Evolutionary conservation across 2,797 vertebrate genomes (phyloP).

Genomic region (Toxotes lorentzi): DNA sequence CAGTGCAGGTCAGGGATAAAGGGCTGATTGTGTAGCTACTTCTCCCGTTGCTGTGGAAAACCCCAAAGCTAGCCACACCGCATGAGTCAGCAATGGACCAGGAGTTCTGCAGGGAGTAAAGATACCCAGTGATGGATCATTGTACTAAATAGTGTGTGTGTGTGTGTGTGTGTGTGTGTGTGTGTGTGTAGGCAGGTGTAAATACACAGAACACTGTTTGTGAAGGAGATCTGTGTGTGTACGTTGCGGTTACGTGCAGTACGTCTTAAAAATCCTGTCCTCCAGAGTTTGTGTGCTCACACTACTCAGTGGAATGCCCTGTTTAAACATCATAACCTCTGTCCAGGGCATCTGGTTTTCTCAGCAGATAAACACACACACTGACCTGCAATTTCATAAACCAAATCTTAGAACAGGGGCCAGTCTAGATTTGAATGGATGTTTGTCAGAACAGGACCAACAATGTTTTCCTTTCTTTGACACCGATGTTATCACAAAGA

Average conservation of each 20-base stretch:
- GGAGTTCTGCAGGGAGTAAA: constrained; percentile 40
- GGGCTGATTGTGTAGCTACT: constrained; percentile 72
- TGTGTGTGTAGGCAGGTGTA: constrained; percentile 10
- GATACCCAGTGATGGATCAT: constrained; percentile 39
- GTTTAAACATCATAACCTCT: constrained; percentile 52
- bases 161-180: constrained; percentile 3
- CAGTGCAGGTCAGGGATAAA: constrained; percentile 74
- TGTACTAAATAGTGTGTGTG: constrained; percentile 3
- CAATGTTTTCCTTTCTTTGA: constrained; percentile 5
- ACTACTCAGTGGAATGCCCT: constrained; percentile 44
- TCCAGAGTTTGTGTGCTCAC: constrained; percentile 27
- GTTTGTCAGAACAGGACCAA: neutral
- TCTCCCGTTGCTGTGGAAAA: constrained; percentile 80
- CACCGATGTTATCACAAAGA: neutral
- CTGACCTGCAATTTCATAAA: constrained; percentile 19
- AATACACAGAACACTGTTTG: constrained; percentile 4
- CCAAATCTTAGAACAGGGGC: neutral
- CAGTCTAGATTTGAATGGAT: neutral
- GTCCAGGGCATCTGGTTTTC: constrained; percentile 40
- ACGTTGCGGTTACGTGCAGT: neutral
- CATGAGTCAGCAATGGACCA: constrained; percentile 76
- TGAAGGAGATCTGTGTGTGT: neutral
- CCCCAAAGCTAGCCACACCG: constrained; percentile 71
- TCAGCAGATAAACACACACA: constrained; percentile 38
- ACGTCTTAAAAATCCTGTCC: neutral